A percentile compares a stretch with the other conserved stretches of the same genome.
These are phyloP conservation scores for Lacerta viridis DNA, from an alignment of 2,797 vertebrate species.

Conservation along the genomic window DNA sequence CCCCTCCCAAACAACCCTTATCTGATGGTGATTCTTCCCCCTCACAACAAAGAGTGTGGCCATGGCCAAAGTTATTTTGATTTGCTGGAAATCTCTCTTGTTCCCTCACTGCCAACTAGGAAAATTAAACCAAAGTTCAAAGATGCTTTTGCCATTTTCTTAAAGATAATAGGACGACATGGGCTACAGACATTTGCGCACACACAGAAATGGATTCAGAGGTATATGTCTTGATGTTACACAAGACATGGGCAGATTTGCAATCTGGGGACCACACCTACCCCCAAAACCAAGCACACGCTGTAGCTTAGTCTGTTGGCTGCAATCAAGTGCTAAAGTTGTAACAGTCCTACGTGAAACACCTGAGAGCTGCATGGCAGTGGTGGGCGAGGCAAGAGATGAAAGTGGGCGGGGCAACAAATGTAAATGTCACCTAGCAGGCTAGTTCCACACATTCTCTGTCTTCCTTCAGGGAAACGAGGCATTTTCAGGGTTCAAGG, in stretches of 20 bases:
- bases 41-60: background rate
- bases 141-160: background rate
- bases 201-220: too few relatives aligned
- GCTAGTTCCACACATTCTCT: too few relatives aligned
- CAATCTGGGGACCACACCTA: too few relatives aligned
- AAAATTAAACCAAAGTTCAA: background rate
- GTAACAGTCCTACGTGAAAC: constrained; percentile 42
- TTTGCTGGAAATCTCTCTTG: background rate
- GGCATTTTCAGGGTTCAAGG: too few relatives aligned
- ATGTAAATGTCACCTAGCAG: too few relatives aligned
- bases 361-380: background rate
- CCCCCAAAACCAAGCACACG: too few relatives aligned
- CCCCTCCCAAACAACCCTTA: background rate
- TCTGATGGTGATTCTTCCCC: background rate
- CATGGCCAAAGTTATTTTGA: background rate
- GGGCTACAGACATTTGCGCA: background rate
- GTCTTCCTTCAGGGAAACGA: too few relatives aligned
- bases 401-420: too few relatives aligned
- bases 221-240: background rate
- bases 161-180: background rate
- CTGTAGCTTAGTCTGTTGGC: too few relatives aligned
- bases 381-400: too few relatives aligned
- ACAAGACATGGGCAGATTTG: too few relatives aligned
- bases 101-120: background rate
- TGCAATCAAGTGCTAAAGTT: background rate